A percentile compares a stretch with the other conserved stretches of the same genome.
Evolutionary conservation across 2,888 invertebrate species (phyloP).

Genomic region (Quadroppia sp.): DNA sequence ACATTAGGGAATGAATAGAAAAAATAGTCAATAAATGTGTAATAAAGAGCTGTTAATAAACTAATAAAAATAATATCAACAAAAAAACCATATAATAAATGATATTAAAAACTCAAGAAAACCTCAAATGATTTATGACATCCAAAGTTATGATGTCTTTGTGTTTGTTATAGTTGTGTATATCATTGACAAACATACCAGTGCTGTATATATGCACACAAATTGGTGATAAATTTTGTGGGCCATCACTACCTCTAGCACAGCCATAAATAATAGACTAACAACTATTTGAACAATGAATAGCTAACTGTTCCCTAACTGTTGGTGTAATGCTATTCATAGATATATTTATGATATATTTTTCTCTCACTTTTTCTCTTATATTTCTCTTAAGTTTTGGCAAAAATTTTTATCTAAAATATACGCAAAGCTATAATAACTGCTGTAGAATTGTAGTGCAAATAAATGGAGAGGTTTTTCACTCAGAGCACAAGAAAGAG

Average conservation of each 20-base stretch:
- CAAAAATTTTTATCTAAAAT: too few species aligned
- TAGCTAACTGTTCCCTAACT: background rate
- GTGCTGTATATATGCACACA: background rate
- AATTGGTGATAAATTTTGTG: constrained; percentile 7
- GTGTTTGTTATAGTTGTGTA: background rate
- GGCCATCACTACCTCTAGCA: background rate
- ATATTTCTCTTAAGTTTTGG: too few species aligned
- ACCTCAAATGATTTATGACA: constrained; percentile 1
- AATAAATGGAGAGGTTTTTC: too few species aligned
- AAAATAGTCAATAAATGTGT: background rate
- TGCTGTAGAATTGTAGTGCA: too few species aligned
- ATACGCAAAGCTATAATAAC: too few species aligned
- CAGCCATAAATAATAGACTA: constrained; percentile 8
- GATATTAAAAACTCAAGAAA: background rate
- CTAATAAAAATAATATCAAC: constrained; percentile 24
- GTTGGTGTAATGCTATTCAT: background rate
- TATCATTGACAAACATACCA: background rate
- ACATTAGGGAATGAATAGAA: too few species aligned
- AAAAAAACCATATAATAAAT: background rate
- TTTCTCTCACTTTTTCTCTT: too few species aligned
- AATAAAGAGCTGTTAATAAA: constrained; percentile 3
- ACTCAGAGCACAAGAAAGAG: too few species aligned
- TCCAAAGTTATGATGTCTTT: background rate
- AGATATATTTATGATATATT: background rate
- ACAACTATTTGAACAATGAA: background rate